Base-by-base conservation (phyloP, 2,888 invertebrate species). In the Campoplex capitator region DNA sequence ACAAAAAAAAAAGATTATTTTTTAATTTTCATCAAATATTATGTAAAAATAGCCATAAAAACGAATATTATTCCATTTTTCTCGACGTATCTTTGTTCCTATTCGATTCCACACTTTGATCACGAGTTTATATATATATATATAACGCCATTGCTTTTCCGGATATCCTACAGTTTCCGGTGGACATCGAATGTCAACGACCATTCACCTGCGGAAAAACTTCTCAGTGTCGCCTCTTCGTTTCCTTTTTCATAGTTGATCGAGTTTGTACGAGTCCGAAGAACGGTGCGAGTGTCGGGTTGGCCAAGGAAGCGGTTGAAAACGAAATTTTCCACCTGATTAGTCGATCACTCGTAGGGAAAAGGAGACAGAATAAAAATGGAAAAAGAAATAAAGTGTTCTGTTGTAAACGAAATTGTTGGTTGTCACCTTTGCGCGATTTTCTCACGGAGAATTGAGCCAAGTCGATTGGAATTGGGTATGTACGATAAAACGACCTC, bases 251-350 rank as follows among this genome's bases (percentile, higher is more conserved):
- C 67, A 51, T 58, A 42, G 67, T 35, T 62, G 54, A 38, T 76
- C 68, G 74, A 58, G 75, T 67, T 83, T 73, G 32, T 32, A 71
- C 80, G 71, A 71, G 45, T 58, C 35, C 45, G 0, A 58, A 35
- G 45, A 45, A 45, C 70, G 78, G 65, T 51, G 71, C 62, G 70
- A 76, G 32, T 38, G 70, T 45, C 51, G 71, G 74, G 73, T 67
- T 68, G 48, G 38, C 18, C 58, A 48, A 58, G 79, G 48, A 84
- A 78, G 78, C 76, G 76, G 77, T 71, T 75, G 87, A 87, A 86
- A 85, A 87, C 85, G 89, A 86, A 90, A 90, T 91, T 90, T 91
- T 88, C 85, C 85, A 86, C 83, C 80, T 89, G 90, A 90, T 91
- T 90, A 91, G 89, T 88, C 88, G 81, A 68, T 38, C 86, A 73